Evolutionary conservation across 23 tunicate species (phyloP).

Genomic region (Botrylloides violaceus): DNA sequence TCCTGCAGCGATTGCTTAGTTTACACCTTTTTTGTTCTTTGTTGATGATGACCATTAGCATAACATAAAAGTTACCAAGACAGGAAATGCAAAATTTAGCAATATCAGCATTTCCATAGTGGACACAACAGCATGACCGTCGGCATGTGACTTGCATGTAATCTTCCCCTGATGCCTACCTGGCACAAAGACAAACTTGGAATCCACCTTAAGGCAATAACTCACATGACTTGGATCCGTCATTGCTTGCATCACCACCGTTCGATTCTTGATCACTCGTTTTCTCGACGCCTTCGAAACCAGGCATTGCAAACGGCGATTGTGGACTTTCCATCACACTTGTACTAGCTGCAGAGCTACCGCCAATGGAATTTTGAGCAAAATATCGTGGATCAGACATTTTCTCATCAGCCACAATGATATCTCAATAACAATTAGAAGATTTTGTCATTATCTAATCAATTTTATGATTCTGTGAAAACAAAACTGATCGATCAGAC

Average conservation of each 20-base stretch:
- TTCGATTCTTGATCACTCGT: conserved; percentile 24
- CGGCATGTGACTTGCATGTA: neutral
- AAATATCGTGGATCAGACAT: neutral
- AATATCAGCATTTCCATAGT: neutral
- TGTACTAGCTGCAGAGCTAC: neutral
- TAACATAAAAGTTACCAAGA: too few relatives aligned
- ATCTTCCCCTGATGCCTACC: neutral
- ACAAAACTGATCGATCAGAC: too few relatives aligned
- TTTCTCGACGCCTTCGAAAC: conserved; percentile 3
- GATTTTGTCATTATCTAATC: too few relatives aligned
- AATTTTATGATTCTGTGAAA: too few relatives aligned
- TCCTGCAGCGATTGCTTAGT: too few relatives aligned
- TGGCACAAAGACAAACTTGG: neutral
- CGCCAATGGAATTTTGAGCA: neutral
- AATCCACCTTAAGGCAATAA: neutral
- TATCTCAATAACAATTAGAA: too few relatives aligned
- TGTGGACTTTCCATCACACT: neutral
- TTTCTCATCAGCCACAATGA: too few relatives aligned
- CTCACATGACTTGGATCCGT: conserved; percentile 20
- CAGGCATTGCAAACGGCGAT: neutral
- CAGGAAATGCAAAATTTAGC: neutral
- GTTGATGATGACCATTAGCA: too few relatives aligned
- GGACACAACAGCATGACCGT: neutral
- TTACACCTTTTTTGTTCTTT: too few relatives aligned
- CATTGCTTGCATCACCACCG: conserved; percentile 7